Evolutionary conservation across 2,888 invertebrate species (phyloP).

Genomic region (Syrphus vitripennis): DNA sequence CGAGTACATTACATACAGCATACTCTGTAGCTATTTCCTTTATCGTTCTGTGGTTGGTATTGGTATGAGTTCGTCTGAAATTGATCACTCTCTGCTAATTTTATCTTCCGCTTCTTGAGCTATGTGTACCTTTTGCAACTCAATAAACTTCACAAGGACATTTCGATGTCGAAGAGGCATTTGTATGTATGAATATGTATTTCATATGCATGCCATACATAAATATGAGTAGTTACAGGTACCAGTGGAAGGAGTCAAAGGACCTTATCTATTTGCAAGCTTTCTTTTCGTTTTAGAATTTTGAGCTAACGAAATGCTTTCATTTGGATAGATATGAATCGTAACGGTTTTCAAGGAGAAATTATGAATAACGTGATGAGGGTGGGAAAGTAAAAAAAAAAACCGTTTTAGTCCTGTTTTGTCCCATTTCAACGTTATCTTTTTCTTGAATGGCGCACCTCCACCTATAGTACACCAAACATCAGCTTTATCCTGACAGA

Average conservation of each 20-base stretch:
- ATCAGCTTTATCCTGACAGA: not conserved
- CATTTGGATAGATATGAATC: slow-evolving; percentile 54
- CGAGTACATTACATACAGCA: too few species aligned
- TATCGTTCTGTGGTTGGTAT: not conserved
- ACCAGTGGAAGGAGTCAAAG: slow-evolving; percentile 45
- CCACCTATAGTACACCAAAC: not conserved
- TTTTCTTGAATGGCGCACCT: slow-evolving; percentile 6
- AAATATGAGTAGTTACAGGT: slow-evolving; percentile 6
- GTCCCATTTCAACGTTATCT: slow-evolving; percentile 15
- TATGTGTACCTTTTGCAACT: slow-evolving; percentile 57
- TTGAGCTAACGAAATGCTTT: slow-evolving; percentile 30
- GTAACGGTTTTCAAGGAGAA: slow-evolving; percentile 68
- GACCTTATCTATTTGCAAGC: slow-evolving; percentile 65
- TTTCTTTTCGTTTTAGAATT: slow-evolving; percentile 26
- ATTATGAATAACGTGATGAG: slow-evolving; percentile 70
- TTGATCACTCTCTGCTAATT: slow-evolving; percentile 69
- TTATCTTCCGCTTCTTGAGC: slow-evolving; percentile 58
- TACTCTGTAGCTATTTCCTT: not conserved
- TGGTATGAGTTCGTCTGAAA: slow-evolving; percentile 50
- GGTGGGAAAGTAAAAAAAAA: slow-evolving; percentile 27
- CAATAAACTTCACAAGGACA: slow-evolving; percentile 49
- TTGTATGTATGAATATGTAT: not conserved
- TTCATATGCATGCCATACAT: not conserved
- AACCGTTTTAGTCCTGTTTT: slow-evolving; percentile 5
- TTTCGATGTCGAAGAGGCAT: not conserved